phyloP scores from a whole-genome alignment of 1,140 invertebrate species.

The Drosophila orena region DNA sequence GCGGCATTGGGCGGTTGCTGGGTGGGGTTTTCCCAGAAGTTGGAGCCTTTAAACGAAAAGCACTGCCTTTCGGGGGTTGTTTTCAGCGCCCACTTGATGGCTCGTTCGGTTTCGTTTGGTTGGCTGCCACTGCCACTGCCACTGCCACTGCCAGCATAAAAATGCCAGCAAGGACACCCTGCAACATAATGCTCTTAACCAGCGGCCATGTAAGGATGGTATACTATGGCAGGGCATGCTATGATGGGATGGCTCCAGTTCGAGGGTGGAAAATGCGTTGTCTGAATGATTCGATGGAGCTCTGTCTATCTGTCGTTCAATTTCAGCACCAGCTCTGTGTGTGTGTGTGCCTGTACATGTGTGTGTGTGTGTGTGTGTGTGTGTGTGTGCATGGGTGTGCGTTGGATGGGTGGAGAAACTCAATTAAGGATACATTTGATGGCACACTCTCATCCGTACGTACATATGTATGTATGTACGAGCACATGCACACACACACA shows the following conservation, averaged over 20 bases:
- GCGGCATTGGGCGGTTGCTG: neutral
- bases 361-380: slow-evolving; percentile 16
- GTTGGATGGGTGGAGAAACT: slow-evolving; percentile 79
- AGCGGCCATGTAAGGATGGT: slow-evolving; percentile 54
- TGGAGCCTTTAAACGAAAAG: slow-evolving; percentile 35
- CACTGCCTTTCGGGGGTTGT: slow-evolving; percentile 62
- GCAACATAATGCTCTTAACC: slow-evolving; percentile 78
- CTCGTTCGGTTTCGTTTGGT: slow-evolving; percentile 80
- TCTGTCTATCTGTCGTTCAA: slow-evolving; percentile 59
- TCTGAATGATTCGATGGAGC: slow-evolving; percentile 57
- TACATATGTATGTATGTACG: slow-evolving; percentile 20
- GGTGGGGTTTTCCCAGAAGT: slow-evolving; percentile 18
- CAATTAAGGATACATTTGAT: slow-evolving; percentile 85
- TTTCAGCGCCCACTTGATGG: slow-evolving; percentile 74
- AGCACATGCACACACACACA: too few species aligned
- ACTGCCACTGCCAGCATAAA: slow-evolving; percentile 48
- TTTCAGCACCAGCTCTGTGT: slow-evolving; percentile 35
- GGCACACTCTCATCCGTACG: slow-evolving; percentile 63
- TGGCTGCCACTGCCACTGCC: slow-evolving; percentile 47
- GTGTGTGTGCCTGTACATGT: slow-evolving; percentile 27
- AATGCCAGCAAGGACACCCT: slow-evolving; percentile 62
- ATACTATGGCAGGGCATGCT: neutral
- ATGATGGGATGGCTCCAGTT: neutral
- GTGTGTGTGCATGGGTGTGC: slow-evolving; percentile 11
- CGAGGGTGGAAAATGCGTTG: slow-evolving; percentile 70